Conservation (phyloP, 1,140 invertebrate genomes). For the Colletes gigas region DNA sequence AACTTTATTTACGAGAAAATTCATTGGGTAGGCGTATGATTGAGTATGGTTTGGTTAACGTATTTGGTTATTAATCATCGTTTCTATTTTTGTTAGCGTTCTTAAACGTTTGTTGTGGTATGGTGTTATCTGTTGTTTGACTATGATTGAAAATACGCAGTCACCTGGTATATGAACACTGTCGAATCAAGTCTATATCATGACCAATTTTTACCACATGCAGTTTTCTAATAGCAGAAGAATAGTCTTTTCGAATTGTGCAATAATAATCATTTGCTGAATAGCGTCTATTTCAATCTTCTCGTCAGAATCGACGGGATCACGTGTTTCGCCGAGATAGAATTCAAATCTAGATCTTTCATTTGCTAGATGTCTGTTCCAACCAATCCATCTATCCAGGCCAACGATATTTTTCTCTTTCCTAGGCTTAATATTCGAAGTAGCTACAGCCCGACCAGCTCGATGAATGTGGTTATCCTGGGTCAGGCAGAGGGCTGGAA, state of each 20-base stretch:
- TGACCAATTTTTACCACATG: too few relatives aligned
- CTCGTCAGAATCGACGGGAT: neutral
- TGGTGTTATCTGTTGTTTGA: too few relatives aligned
- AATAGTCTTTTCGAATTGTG: neutral
- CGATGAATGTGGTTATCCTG: constrained; percentile 3
- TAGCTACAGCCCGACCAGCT: neutral
- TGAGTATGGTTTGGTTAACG: too few relatives aligned
- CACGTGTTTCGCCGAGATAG: neutral
- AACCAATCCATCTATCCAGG: constrained; percentile 5
- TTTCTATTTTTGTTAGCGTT: too few relatives aligned
- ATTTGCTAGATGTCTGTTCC: constrained; percentile 6
- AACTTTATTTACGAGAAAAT: too few relatives aligned
- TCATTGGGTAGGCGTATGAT: too few relatives aligned
- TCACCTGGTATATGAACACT: too few relatives aligned
- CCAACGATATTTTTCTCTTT: constrained; percentile 15
- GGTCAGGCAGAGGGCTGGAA: neutral
- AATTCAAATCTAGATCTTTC: neutral
- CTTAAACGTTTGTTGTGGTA: too few relatives aligned
- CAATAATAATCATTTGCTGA: neutral
- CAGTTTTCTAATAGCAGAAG: too few relatives aligned
- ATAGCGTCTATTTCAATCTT: neutral
- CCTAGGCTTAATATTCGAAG: constrained; percentile 16
- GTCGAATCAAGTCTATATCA: too few relatives aligned
- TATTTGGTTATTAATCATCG: too few relatives aligned
- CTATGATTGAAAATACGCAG: too few relatives aligned